A percentile compares a stretch with the other conserved stretches of the same genome.
phyloP scores from a whole-genome alignment of 2,888 invertebrate genomes.

The Galeopsomyia nigrocyanea region DNA sequence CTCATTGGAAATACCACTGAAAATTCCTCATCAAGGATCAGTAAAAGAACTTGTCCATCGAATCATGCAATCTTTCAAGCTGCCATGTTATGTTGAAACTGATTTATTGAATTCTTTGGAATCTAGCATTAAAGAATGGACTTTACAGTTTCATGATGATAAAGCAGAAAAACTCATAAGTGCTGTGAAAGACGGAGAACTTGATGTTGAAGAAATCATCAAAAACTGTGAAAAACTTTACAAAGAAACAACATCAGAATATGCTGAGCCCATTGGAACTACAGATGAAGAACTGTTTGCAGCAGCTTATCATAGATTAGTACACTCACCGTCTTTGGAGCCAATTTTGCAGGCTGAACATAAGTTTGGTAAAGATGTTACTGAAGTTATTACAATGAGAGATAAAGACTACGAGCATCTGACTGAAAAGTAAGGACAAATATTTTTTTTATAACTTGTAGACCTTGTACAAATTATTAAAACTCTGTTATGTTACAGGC shows the following conservation, averaged over 20 bases:
- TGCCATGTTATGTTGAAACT: constrained; percentile 79
- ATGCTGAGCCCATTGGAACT: constrained; percentile 85
- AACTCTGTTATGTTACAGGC: constrained; percentile 69
- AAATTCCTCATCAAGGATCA: constrained; percentile 74
- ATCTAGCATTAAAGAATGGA: constrained; percentile 77
- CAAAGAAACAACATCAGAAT: constrained; percentile 85
- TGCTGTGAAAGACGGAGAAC: constrained; percentile 74
- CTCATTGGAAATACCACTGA: constrained; percentile 75
- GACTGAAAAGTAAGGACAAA: constrained; percentile 72
- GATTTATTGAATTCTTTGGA: constrained; percentile 75
- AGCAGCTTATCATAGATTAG: constrained; percentile 84
- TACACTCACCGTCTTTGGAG: constrained; percentile 89
- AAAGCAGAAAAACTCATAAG: constrained; percentile 75
- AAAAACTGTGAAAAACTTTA: constrained; percentile 85
- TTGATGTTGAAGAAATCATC: constrained; percentile 82
- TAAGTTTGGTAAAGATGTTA: constrained; percentile 85
- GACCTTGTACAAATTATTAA: constrained; percentile 12
- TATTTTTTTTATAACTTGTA: constrained; percentile 3
- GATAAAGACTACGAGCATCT: constrained; percentile 80
- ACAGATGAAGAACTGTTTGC: constrained; percentile 90
- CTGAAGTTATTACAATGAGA: constrained; percentile 79
- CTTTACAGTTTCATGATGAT: constrained; percentile 77
- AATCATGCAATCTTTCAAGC: constrained; percentile 77
- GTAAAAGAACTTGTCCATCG: constrained; percentile 77
- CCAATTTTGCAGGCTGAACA: constrained; percentile 91